phyloP scores from a whole-genome alignment of 2,113 vertebrate genomes.

The Oostethus manadensis region DNA sequence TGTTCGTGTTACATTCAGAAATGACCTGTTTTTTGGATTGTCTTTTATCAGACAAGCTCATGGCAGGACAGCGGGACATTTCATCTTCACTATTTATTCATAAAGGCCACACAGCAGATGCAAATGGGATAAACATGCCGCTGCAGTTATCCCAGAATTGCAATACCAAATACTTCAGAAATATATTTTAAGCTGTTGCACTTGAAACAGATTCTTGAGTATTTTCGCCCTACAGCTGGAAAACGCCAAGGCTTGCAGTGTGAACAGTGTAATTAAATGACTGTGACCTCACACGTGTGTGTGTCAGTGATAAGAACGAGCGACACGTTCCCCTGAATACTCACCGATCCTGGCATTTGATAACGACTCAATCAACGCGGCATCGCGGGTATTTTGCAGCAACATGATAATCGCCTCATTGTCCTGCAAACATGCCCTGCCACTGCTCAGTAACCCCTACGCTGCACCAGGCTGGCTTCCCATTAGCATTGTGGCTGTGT shows the following conservation, averaged over 20 bases:
- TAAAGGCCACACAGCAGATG: not conserved
- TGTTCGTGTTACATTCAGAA: too few relatives aligned
- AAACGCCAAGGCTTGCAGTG: not conserved
- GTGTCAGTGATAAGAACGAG: not conserved
- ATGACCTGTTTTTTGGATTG: too few relatives aligned
- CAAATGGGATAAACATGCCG: not conserved
- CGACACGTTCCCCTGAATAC: conserved; percentile 6
- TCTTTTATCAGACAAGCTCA: too few relatives aligned
- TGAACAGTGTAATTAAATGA: not conserved
- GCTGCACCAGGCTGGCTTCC: conserved; percentile 50
- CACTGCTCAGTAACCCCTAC: conserved; percentile 19
- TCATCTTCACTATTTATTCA: too few relatives aligned
- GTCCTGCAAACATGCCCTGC: conserved; percentile 37
- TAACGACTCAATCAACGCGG: conserved; percentile 50
- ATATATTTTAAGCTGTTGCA: not conserved
- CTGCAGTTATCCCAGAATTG: not conserved
- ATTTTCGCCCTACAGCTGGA: not conserved
- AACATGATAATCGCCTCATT: conserved; percentile 59
- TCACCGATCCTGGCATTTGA: conserved; percentile 51
- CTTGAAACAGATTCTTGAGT: not conserved
- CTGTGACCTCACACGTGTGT: not conserved
- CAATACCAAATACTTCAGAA: not conserved
- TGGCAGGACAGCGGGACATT: too few relatives aligned
- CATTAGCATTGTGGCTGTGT: conserved; percentile 44
- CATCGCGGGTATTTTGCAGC: conserved; percentile 49